Base-by-base conservation (phyloP, 2,888 invertebrate genomes). In the Eurytoma californica region DNA sequence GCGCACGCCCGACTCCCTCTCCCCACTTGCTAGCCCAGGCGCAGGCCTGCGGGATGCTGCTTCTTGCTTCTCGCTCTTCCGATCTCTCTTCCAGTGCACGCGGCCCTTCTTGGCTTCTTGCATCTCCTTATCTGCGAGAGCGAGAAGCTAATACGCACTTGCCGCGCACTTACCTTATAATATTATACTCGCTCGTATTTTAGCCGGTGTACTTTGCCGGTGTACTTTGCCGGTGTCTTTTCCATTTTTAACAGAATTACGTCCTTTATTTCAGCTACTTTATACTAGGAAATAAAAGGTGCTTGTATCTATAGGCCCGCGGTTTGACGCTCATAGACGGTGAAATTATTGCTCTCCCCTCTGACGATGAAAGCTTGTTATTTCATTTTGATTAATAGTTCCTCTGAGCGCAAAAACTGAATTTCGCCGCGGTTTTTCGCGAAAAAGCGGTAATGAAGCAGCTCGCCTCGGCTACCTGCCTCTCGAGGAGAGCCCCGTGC, bases 371-470 rank as follows among this genome's bases (percentile, higher is more conserved):
- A 79, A 74, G 58, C 51, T 55, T 79, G 74, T 65, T 79, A 74
- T 79, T 79, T 65, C 49, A 74, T 60, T 79, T 69, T 79, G 79
- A 79, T 79, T 79, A 74, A 79, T 79, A 74, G 74, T 74, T 74
- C 68, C 69, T 69, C 49, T 5, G 20, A 65, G 5, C 47, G 16
- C 9, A 20, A 53, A 13, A 28, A 63, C 61, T 47, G 65, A 70
- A 49, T 57, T 70, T 55, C 30, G 51, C 55, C 53, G 47, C 2
- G 39, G 9, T 39, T 39, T 39, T 30, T 30, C 16, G n/a, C 30
- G 70, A 70, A 53, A 75, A 68, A 63, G 61, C 61, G 2, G 20
- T 53, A 75, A 75, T 9, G 60, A 60, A 68, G 60, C 20, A 13
- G 47, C 30, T 13, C 18, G 7, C 57, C 16, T 18, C 28, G 12